These are phyloP conservation scores for Vanessa atalanta DNA, from an alignment of 1,140 invertebrate genomes.

Conservation along the genomic window DNA sequence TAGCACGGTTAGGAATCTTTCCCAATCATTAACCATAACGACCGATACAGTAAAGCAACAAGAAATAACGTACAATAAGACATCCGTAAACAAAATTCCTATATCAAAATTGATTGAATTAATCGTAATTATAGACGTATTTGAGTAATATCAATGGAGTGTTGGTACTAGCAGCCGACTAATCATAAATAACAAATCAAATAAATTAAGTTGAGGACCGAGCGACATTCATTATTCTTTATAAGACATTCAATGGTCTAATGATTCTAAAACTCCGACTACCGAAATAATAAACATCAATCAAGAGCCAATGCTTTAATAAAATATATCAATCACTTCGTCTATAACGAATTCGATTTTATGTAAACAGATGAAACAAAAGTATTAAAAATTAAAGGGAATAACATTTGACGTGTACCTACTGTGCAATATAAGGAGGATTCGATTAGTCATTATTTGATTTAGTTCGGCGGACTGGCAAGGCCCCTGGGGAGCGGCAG, in stretches of 20 bases:
- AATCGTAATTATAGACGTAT: slow-evolving; percentile 60
- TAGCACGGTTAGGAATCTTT: slow-evolving; percentile 48
- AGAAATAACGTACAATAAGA: slow-evolving; percentile 39
- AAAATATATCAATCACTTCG: slow-evolving; percentile 78
- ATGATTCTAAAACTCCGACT: slow-evolving; percentile 78
- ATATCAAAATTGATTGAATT: slow-evolving; percentile 62
- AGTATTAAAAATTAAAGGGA: slow-evolving; percentile 75
- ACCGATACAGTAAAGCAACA: slow-evolving; percentile 37
- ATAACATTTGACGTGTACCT: slow-evolving; percentile 79
- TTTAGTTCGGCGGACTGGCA: slow-evolving; percentile 72
- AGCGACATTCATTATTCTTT: slow-evolving; percentile 73
- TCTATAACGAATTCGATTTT: slow-evolving; percentile 76
- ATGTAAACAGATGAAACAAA: slow-evolving; percentile 75
- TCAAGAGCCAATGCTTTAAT: slow-evolving; percentile 74
- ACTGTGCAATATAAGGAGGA: slow-evolving; percentile 79
- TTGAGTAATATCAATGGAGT: slow-evolving; percentile 64
- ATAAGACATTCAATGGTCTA: slow-evolving; percentile 73
- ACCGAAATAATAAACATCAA: slow-evolving; percentile 80
- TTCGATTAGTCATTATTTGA: slow-evolving; percentile 81
- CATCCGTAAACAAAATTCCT: slow-evolving; percentile 44
- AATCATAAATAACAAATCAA: slow-evolving; percentile 48
- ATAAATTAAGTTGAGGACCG: slow-evolving; percentile 49
- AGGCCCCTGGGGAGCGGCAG: slow-evolving; percentile 66
- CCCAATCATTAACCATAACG: slow-evolving; percentile 50
- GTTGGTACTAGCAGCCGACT: slow-evolving; percentile 47